These are phyloP conservation scores for Thereva unica DNA, from an alignment of 2,888 invertebrate genomes.

Conservation along the genomic window DNA sequence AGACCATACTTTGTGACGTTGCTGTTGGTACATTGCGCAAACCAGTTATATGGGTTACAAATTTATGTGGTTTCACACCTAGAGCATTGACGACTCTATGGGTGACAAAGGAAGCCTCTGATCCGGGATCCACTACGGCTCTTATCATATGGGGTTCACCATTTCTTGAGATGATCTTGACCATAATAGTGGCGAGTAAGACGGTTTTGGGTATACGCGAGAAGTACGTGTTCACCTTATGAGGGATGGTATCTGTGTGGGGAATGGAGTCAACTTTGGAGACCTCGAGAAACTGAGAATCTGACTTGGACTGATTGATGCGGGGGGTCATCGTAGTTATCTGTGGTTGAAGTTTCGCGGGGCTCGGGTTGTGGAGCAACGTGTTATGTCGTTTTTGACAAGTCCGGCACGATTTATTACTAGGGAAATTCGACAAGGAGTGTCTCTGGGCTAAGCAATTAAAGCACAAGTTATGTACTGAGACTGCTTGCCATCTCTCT, in stretches of 20 bases:
- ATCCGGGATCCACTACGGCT: neutral
- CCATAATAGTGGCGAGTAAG: conserved; percentile 5
- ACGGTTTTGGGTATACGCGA: neutral
- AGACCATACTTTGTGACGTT: neutral
- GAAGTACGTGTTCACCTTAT: neutral
- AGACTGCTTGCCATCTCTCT: no score
- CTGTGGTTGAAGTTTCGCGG: no score
- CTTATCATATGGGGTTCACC: neutral
- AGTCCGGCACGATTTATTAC: no score
- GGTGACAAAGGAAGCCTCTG: neutral
- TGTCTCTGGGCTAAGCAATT: no score
- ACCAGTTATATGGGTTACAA: neutral
- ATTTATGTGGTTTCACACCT: neutral
- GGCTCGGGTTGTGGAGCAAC: no score
- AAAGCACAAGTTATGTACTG: no score
- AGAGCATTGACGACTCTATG: neutral
- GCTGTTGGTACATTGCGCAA: neutral
- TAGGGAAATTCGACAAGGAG: no score
- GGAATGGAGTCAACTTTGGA: neutral
- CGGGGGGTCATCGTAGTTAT: no score
- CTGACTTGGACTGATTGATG: neutral
- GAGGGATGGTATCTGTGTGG: neutral
- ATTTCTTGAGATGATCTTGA: neutral
- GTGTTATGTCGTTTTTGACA: no score
- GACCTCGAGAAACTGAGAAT: neutral